A percentile compares a stretch with the other conserved stretches of the same genome.
Conservation (phyloP, 2,113 vertebrate species). For the Castor canadensis region DNA sequence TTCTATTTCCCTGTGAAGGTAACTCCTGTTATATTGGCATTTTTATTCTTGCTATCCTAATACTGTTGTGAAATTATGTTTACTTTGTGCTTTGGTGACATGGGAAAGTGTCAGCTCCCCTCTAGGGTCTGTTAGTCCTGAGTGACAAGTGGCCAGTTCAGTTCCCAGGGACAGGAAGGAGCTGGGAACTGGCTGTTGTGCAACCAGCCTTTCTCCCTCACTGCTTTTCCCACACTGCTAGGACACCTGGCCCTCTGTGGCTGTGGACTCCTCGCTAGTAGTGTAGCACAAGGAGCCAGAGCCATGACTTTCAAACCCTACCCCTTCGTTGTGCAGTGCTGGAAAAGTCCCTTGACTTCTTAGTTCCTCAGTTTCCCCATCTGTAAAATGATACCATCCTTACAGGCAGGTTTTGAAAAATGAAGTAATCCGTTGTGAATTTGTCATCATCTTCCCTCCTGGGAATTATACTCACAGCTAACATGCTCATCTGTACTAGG, state of each 20-base stretch:
- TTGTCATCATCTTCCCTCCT: not conserved
- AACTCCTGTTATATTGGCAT: not conserved
- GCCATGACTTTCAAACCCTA: not conserved
- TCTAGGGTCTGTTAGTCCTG: not conserved
- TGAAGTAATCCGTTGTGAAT: not conserved
- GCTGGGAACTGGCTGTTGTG: not conserved
- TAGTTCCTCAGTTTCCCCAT: not conserved
- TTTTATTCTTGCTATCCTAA: not conserved
- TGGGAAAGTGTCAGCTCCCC: not conserved
- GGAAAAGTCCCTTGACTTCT: not conserved
- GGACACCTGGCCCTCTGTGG: not conserved
- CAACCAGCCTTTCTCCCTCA: not conserved
- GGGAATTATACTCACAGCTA: not conserved
- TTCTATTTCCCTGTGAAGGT: not conserved
- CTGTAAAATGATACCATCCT: not conserved
- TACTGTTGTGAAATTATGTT: constrained; percentile 13
- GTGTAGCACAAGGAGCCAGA: not conserved
- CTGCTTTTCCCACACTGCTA: not conserved
- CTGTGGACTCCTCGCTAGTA: not conserved
- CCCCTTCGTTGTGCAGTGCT: not conserved
- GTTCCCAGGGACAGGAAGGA: constrained; percentile 31
- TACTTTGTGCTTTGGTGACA: not conserved
- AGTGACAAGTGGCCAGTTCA: not conserved
- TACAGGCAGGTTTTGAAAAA: not conserved
- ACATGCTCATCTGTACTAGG: not conserved